These are phyloP conservation scores for Probosciger aterrimus DNA, from an alignment of 2,113 vertebrate genomes.

Conservation along the genomic window DNA sequence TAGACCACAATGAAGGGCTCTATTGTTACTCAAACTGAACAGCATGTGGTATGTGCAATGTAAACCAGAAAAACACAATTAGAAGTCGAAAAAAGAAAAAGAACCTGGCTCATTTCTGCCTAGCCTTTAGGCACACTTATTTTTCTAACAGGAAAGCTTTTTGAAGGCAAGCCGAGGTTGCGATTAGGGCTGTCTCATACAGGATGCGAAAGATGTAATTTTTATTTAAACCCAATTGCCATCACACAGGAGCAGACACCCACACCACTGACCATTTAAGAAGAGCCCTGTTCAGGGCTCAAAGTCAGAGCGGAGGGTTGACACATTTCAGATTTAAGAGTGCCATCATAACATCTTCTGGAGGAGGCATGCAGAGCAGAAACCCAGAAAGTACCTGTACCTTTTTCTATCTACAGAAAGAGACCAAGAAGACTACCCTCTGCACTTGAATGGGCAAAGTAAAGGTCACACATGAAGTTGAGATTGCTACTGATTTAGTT, in stretches of 20 bases:
- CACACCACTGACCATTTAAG: not conserved
- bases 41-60: not conserved
- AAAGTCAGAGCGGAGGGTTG: not conserved
- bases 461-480: not conserved
- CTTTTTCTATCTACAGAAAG: not conserved
- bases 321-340: not conserved
- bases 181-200: not conserved
- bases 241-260: not conserved
- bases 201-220: not conserved
- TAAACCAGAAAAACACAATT: not conserved
- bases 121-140: not conserved
- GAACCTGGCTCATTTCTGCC: not conserved
- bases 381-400: not conserved
- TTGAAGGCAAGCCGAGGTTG: not conserved
- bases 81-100: not conserved
- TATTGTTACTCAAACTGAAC: not conserved
- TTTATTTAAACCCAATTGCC: not conserved
- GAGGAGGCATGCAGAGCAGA: not conserved
- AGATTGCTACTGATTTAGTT: not conserved
- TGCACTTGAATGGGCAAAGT: not conserved
- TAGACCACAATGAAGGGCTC: not conserved
- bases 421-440: not conserved
- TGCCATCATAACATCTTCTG: not conserved
- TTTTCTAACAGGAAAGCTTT: not conserved
- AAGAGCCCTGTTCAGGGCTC: not conserved